Percentiles rank a stretch among this genome's conserved stretches.
phyloP scores from a whole-genome alignment of 2,113 vertebrate species.

The Callospermophilus lateralis region DNA sequence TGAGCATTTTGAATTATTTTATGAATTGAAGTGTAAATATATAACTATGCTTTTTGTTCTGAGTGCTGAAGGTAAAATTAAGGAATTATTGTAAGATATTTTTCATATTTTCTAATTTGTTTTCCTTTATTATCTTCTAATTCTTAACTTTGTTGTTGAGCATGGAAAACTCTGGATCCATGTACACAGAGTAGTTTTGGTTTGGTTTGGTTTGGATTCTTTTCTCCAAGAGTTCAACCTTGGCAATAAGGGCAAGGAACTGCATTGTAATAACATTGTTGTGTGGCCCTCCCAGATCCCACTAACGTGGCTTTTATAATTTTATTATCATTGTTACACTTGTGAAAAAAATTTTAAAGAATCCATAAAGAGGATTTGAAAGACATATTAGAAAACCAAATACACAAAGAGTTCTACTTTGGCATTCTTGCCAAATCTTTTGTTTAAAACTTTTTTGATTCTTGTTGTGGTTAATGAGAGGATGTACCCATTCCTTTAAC shows the following conservation, averaged over 20 bases:
- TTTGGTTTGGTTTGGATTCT: neutral
- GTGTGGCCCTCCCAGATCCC: neutral
- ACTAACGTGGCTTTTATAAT: neutral
- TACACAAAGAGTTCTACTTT: neutral
- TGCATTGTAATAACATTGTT: neutral
- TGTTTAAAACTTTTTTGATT: neutral
- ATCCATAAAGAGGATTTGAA: neutral
- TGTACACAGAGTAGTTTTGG: neutral
- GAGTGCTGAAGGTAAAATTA: neutral
- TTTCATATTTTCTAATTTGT: neutral
- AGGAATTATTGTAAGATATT: neutral
- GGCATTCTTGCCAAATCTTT: neutral
- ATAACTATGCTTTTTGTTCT: neutral
- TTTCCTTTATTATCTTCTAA: conserved; percentile 2
- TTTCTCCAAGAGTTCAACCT: neutral
- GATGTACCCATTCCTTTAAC: neutral
- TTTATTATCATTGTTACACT: neutral
- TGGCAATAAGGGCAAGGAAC: neutral
- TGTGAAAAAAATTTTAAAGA: neutral
- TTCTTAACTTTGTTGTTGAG: neutral
- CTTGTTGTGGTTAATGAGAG: neutral
- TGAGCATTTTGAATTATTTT: conserved; percentile 23
- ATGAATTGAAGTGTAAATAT: neutral
- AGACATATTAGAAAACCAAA: neutral
- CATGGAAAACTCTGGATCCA: neutral